phyloP scores from a whole-genome alignment of 2,113 vertebrate genomes.

The Datnioides undecimradiatus region DNA sequence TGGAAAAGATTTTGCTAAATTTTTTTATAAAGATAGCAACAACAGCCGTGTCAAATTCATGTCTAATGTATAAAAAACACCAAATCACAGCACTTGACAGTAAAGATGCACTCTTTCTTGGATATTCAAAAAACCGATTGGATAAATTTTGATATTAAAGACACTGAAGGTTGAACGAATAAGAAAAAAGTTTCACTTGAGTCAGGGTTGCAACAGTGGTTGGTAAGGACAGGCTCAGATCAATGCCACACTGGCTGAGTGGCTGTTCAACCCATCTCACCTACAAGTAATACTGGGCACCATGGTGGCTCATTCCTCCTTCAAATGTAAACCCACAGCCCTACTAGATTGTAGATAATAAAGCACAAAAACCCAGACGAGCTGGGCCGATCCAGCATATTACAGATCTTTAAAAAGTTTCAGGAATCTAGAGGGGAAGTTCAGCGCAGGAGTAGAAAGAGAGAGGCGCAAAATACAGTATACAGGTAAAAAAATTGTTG shows the following conservation, averaged over 20 bases:
- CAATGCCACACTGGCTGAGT: constrained; percentile 39
- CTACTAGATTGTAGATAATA: constrained; percentile 63
- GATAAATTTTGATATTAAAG: constrained; percentile 75
- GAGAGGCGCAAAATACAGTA: constrained; percentile 69
- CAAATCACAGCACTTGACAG: constrained; percentile 83
- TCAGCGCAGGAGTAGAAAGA: constrained; percentile 76
- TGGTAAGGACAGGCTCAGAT: constrained; percentile 56
- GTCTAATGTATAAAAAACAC: constrained; percentile 77
- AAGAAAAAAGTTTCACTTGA: constrained; percentile 61
- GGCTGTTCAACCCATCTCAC: constrained; percentile 49
- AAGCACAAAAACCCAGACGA: constrained; percentile 62
- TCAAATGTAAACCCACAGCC: constrained; percentile 63
- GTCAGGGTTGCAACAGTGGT: constrained; percentile 47
- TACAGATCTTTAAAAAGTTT: constrained; percentile 65
- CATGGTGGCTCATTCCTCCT: constrained; percentile 72
- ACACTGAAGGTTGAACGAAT: constrained; percentile 79
- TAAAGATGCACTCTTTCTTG: constrained; percentile 69
- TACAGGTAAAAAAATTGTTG: constrained; percentile 59
- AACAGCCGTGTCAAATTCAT: constrained; percentile 71
- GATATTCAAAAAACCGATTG: constrained; percentile 41
- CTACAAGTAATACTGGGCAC: constrained; percentile 76
- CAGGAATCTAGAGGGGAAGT: constrained; percentile 65
- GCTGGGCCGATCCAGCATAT: constrained; percentile 69
- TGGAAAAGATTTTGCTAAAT: constrained; percentile 55
- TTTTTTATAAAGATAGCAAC: constrained; percentile 66